These are phyloP conservation scores for Lagodon rhomboides DNA, from an alignment of 2,797 vertebrate genomes.

Conservation along the genomic window DNA sequence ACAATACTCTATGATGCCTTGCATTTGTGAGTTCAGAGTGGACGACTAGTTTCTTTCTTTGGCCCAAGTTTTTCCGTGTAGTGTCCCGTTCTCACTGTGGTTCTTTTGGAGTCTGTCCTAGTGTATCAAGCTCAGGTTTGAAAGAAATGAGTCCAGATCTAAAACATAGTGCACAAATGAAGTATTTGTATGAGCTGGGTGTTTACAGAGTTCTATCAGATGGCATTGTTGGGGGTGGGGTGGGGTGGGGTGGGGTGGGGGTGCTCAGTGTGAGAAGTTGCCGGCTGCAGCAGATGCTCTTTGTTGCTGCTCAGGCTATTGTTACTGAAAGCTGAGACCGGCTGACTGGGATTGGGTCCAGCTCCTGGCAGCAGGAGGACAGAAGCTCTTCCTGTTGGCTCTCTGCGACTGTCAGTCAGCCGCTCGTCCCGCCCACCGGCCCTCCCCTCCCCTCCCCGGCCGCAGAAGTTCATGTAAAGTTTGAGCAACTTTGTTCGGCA, in stretches of 20 bases:
- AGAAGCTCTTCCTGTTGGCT: slow-evolving; percentile 85
- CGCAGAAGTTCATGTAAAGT: slow-evolving; percentile 88
- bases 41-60: neutral
- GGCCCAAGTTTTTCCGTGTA: neutral
- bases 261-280: slow-evolving; percentile 69
- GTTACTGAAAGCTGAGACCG: slow-evolving; percentile 80
- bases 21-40: neutral
- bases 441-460: slow-evolving; percentile 39
- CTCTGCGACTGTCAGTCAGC: slow-evolving; percentile 47
- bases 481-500: slow-evolving; percentile 86
- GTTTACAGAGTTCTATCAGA: slow-evolving; percentile 27
- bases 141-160: neutral
- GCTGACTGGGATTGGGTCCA: slow-evolving; percentile 83
- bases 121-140: neutral
- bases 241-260: neutral
- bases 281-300: slow-evolving; percentile 78
- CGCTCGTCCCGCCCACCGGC: slow-evolving; percentile 18
- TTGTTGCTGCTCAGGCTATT: slow-evolving; percentile 82
- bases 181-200: neutral
- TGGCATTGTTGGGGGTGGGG: slow-evolving; percentile 6
- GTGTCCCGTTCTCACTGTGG: neutral
- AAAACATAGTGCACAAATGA: neutral
- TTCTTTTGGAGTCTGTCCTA: neutral
- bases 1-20: neutral
- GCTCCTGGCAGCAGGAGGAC: slow-evolving; percentile 75